Conservation (phyloP, 2,113 vertebrate species). For the Chamaea fasciata region DNA sequence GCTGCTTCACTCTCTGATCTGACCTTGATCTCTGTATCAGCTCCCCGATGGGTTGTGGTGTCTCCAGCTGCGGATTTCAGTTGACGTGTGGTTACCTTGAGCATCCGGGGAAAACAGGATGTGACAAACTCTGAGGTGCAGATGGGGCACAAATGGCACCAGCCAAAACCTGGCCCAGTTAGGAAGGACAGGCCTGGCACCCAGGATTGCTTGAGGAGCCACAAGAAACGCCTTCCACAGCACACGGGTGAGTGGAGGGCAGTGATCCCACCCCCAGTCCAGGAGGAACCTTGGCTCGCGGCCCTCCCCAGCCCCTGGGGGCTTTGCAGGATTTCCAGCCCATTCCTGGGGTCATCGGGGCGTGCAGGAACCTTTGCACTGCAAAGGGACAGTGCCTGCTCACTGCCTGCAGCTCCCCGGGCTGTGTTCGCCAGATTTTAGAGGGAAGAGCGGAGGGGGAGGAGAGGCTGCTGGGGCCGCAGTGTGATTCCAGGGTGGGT, state of each 20-base stretch:
- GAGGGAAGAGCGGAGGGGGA: neutral
- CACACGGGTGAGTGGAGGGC: fast-evolving
- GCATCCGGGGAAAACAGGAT: neutral
- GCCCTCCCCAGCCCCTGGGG: fast-evolving
- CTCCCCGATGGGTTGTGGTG: fast-evolving
- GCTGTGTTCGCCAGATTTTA: fast-evolving
- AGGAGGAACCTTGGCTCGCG: neutral
- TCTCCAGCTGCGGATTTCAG: neutral
- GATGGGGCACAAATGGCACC: fast-evolving
- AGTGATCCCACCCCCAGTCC: fast-evolving
- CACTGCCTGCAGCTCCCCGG: fast-evolving
- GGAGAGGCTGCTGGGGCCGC: neutral
- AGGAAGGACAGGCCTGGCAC: neutral
- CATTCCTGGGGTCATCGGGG: fast-evolving
- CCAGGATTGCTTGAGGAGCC: neutral
- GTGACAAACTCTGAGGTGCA: neutral
- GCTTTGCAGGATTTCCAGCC: neutral
- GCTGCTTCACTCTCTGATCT: neutral
- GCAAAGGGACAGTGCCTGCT: fast-evolving
- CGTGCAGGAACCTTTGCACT: neutral
- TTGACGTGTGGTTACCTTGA: neutral
- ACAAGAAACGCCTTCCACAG: fast-evolving
- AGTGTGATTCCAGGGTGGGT: neutral
- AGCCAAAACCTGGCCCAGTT: fast-evolving
- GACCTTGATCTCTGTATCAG: neutral